phyloP scores from a whole-genome alignment of 2,888 invertebrate species.

The Noctua janthina region DNA sequence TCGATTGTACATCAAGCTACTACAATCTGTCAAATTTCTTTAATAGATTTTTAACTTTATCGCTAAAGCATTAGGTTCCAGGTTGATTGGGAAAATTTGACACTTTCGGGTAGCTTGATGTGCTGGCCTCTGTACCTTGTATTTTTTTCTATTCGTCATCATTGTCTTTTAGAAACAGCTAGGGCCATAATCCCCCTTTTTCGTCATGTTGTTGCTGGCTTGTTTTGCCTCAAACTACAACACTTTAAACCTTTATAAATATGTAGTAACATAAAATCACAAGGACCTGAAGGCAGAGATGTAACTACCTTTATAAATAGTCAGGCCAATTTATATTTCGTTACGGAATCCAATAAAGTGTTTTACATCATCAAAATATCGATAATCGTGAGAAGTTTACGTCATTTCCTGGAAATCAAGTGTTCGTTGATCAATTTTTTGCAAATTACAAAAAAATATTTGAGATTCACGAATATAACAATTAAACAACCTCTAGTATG shows the following conservation, averaged over 20 bases:
- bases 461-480: neutral
- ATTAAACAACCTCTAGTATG: slow-evolving; percentile 2
- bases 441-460: neutral
- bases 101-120: too few species aligned
- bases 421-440: neutral
- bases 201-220: too few species aligned
- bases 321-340: slow-evolving; percentile 3
- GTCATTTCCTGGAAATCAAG: slow-evolving; percentile 36
- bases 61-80: too few species aligned
- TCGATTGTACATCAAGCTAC: neutral
- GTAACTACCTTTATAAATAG: neutral
- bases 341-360: slow-evolving; percentile 5
- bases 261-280: neutral
- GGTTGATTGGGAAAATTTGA: too few species aligned
- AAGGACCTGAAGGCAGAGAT: neutral
- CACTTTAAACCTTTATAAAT: neutral
- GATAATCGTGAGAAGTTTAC: slow-evolving; percentile 14
- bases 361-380: neutral
- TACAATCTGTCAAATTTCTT: too few species aligned
- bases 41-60: too few species aligned
- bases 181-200: too few species aligned
- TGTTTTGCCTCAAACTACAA: neutral
- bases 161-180: neutral
- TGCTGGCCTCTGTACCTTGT: neutral
- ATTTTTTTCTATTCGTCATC: neutral